Evolutionary conservation across 2,113 vertebrate species (phyloP), one percentile per base, ranked within the genome.

Genomic region (Bujurquina vittata): DNA sequence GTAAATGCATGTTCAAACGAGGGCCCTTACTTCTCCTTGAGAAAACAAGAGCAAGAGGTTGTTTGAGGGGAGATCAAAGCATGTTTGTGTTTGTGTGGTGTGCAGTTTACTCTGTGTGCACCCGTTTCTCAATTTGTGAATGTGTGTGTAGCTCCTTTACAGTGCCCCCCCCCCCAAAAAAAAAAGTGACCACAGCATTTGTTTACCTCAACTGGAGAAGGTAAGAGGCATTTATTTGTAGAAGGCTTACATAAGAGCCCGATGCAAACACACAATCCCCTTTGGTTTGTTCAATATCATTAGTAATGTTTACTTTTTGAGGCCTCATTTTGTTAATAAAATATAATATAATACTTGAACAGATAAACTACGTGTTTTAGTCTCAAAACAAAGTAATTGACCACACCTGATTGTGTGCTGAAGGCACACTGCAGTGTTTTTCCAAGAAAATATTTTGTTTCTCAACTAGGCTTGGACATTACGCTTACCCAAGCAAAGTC

Each of bases 51-150:
- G 65, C 52, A 63, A 72, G 67, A 72, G 80, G 86, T 89, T 92
- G 86, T 90, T 92, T 83, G 79, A 80, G 69, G 46, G n/a, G 65
- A 91, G 87, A 92, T 93, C 93, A 94, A 94, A 93, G 84, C 46
- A 1, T 82, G 84, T 88, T 80, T 87, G 75, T 81, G 79, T 77
- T 69, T 52, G 67, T 26, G 14, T 81, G 33, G 7, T 63, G 76
- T 88, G 73, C 57, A 35, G 23, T 69, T 86, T 63, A 40, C 57
- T 72, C 35, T 62, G 10, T 61, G 23, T 65, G 55, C 10, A 5
- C 26, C 56, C 49, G 1, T 65, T 2, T 61, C 17, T 79, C 35
- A 58, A 55, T 80, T 60, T 52, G 67, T 2, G 59, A 17, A 49
- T 77, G 56, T 74, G 40, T 9, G 3, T 75, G 75, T 77, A 81